Percentiles rank a stretch among this genome's conserved stretches.
phyloP scores from a whole-genome alignment of 2,113 vertebrate genomes.

The Megalops atlanticus region DNA sequence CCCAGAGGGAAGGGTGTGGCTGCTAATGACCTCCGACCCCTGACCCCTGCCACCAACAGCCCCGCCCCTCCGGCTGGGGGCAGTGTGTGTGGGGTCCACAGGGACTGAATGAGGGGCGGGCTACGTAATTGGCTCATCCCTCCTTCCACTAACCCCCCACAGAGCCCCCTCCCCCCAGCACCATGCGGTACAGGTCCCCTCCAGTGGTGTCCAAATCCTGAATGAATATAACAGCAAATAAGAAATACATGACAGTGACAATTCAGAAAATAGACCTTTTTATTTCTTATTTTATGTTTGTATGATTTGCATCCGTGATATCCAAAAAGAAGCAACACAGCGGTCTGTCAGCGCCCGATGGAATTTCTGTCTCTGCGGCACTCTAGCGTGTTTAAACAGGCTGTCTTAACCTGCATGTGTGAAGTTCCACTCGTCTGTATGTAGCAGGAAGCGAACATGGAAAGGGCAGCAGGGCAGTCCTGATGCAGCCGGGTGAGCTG shows the following conservation, averaged over 20 bases:
- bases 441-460: neutral
- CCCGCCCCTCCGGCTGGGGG: neutral
- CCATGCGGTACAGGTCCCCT: conserved; percentile 16
- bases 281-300: neutral
- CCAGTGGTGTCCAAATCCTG: conserved; percentile 1
- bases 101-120: conserved; percentile 21
- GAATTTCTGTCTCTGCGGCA: neutral
- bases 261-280: neutral
- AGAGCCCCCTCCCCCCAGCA: neutral
- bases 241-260: neutral
- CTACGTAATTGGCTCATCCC: conserved; percentile 57
- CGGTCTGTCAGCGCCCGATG: neutral
- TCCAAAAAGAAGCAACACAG: conserved; percentile 42
- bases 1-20: conserved; percentile 92
- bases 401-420: neutral
- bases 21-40: conserved; percentile 80
- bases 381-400: neutral
- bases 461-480: neutral
- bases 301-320: conserved; percentile 56
- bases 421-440: neutral
- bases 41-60: conserved; percentile 16
- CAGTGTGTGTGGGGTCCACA: neutral
- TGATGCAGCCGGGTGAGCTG: neutral
- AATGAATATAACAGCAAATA: neutral
- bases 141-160: conserved; percentile 59